Base-by-base conservation (phyloP, 2,888 invertebrate species). In the Dolomedes plantarius region DNA sequence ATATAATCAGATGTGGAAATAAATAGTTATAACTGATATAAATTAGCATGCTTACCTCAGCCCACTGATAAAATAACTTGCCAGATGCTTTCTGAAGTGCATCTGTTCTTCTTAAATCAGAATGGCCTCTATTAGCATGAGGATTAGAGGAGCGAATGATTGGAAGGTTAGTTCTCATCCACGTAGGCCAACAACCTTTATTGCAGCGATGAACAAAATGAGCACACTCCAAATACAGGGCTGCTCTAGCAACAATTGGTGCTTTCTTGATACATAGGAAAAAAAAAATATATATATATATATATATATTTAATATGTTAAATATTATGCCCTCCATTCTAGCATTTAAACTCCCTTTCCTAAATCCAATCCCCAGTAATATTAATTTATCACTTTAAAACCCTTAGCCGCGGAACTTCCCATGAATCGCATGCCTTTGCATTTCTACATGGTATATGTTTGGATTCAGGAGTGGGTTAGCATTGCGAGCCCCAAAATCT, bases 191-290 rank as follows among this genome's bases (percentile, higher is more conserved):
- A 89, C 98, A 97, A 0, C 98, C 98, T 91, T 97, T 96, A 91
- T 99, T 99, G 91, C 99, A 99, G 89, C 97, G 95, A 91, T 99
- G 98, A 0, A 99, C 98, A 89, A 99, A 96, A 91, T 98, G 95
- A 0, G 98, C 96, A 91, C 98, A 98, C 92, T 99, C 99, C 87
- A 99, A 92, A 7, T 99, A 92, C 76, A 99, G 94, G 0, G 97
- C 95, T 2, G 99, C 99, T 90, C 98, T 93, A 0, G 98, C 94
- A 0, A 98, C 95, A 0, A 99, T 95, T 0, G 99, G 98, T 0
- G 99, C 97, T 91, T 98, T 95, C 36, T 99, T 32, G 0, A 41
- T 69, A 39, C 19, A 29, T 23, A 29, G 28, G 28, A 11, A 28
- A 64, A 28, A 11, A 1, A 3, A 64, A 65, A 28, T 31, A 1